These are phyloP conservation scores for Pegea sp. DNA, from an alignment of 23 tunicate genomes.

Conservation along the genomic window DNA sequence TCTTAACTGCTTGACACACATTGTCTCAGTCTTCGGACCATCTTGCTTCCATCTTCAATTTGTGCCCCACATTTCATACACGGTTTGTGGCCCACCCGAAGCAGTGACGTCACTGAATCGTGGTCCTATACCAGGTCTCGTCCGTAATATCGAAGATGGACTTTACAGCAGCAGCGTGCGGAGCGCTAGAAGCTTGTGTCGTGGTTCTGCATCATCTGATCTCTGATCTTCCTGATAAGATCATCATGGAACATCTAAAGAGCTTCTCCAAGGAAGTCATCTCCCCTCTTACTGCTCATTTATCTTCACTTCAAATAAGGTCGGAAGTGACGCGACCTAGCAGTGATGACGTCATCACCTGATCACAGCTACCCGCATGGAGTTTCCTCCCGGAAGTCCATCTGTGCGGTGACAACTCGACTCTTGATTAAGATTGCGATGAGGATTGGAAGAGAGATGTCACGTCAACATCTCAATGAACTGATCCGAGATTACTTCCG, in stretches of 20 bases:
- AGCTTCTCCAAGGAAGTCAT: slow-evolving; percentile 58
- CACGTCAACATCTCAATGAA: slow-evolving; percentile 16
- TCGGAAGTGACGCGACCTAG: not conserved
- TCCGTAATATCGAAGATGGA: slow-evolving; percentile 33
- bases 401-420: slow-evolving; percentile 30
- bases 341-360: not conserved
- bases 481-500: too few species aligned
- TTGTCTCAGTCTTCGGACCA: slow-evolving; percentile 48
- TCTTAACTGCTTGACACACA: slow-evolving; percentile 18
- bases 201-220: slow-evolving; percentile 22
- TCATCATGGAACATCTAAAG: slow-evolving; percentile 36
- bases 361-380: slow-evolving; percentile 33
- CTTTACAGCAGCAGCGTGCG: slow-evolving; percentile 19
- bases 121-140: slow-evolving; percentile 13
- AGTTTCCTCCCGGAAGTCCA: slow-evolving; percentile 15
- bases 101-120: not conserved
- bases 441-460: slow-evolving; percentile 69
- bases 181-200: slow-evolving; percentile 44
- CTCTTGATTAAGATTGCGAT: slow-evolving; percentile 24
- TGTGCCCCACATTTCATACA: slow-evolving; percentile 29
- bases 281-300: slow-evolving; percentile 30
- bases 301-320: slow-evolving; percentile 18
- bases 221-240: slow-evolving; percentile 16
- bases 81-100: slow-evolving; percentile 38
- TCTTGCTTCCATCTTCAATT: slow-evolving; percentile 37